Conservation (phyloP, 2,113 vertebrate genomes). For the Ameiurus melas region DNA sequence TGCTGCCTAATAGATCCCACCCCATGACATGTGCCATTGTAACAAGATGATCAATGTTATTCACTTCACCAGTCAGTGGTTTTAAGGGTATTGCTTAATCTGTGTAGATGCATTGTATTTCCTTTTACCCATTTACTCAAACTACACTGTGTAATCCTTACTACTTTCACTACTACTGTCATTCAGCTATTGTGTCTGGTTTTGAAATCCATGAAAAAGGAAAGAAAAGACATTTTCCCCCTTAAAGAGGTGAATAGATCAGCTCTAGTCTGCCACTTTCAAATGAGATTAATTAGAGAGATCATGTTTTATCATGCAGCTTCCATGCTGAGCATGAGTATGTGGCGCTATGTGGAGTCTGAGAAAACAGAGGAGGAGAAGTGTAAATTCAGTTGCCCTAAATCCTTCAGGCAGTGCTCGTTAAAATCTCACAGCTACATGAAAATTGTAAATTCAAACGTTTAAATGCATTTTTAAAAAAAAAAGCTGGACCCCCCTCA, state of each 20-base stretch:
- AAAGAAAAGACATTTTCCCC: background rate
- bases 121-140: background rate
- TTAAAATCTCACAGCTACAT: background rate
- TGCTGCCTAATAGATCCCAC: no score
- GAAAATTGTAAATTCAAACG: background rate
- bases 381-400: background rate
- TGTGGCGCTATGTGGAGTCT: background rate
- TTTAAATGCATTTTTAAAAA: background rate
- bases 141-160: background rate
- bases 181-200: background rate
- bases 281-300: constrained; percentile 30
- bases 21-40: no score
- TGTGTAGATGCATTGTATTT: background rate
- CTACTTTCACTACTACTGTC: background rate
- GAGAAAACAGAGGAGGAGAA: background rate
- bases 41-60: no score
- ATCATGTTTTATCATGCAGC: background rate
- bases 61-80: background rate
- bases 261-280: background rate
- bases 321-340: background rate
- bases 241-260: background rate
- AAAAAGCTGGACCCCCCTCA: background rate
- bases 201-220: background rate
- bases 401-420: background rate
- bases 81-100: no score